These are phyloP conservation scores for Sesamia inferens DNA, from an alignment of 2,888 invertebrate genomes.

Conservation along the genomic window DNA sequence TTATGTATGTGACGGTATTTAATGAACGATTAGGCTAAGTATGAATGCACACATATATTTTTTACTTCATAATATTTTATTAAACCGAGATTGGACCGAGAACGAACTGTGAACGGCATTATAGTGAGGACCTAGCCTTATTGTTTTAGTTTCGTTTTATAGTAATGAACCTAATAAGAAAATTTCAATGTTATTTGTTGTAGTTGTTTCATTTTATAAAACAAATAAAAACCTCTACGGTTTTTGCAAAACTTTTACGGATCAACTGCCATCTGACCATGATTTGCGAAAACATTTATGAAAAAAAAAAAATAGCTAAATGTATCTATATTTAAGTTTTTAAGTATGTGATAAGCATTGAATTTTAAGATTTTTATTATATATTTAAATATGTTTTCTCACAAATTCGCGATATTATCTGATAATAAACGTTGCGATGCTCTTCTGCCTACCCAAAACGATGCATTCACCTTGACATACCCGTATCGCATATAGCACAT, in stretches of 20 bases:
- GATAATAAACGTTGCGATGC: slow-evolving; percentile 19
- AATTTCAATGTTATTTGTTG: background rate
- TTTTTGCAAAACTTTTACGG: background rate
- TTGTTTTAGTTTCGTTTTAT: slow-evolving; percentile 13
- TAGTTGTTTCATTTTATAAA: background rate
- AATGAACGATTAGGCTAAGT: slow-evolving; percentile 35
- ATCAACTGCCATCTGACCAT: background rate
- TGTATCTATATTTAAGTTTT: too few relatives aligned
- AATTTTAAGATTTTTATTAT: background rate
- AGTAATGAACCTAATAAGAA: slow-evolving; percentile 5
- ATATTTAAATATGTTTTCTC: slow-evolving; percentile 2
- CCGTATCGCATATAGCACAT: slow-evolving; percentile 58
- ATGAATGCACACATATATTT: too few relatives aligned
- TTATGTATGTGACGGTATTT: slow-evolving; percentile 43
- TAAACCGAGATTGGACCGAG: too few relatives aligned
- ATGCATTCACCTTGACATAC: slow-evolving; percentile 60
- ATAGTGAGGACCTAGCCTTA: too few relatives aligned
- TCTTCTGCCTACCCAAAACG: slow-evolving; percentile 34
- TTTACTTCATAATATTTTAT: too few relatives aligned
- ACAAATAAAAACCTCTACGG: background rate
- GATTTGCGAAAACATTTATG: background rate
- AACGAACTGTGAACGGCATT: too few relatives aligned
- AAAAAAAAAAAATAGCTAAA: slow-evolving; percentile 1
- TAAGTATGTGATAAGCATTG: background rate
- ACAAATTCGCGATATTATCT: background rate